Base-by-base conservation (phyloP, 2,888 invertebrate genomes). In the Phymatocera aterrima region DNA sequence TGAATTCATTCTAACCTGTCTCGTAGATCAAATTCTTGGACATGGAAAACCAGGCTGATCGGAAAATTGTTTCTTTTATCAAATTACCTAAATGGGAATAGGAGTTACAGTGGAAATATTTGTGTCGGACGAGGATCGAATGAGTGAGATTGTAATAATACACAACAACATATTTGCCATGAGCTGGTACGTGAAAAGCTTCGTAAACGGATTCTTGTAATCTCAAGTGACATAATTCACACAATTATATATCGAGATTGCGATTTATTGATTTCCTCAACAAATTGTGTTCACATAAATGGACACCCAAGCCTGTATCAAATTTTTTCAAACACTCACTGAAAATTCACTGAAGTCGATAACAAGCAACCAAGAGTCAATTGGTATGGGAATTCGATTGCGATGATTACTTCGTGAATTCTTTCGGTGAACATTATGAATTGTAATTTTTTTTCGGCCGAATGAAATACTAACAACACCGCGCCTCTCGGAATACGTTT, bases 141-240 rank as follows among this genome's bases (percentile, higher is more conserved):
- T 21, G n/a, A 43, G 43, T 10, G 8, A 10, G 43, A 6, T 10
- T 43, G 43, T n/a, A 43, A 12, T 12, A 43, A 43, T 12, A 18
- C 18, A n/a, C n/a, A n/a, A 51, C 5, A n/a, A n/a, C n/a, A n/a
- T n/a, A n/a, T n/a, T n/a, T n/a, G n/a, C n/a, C n/a, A n/a, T n/a
- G n/a, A n/a, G n/a, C n/a, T n/a, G 24, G 8, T 43, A 72, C 40
- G 70, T 72, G 48, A 72, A 72, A 72, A 51, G 70, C 51, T 70
- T 18, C 48, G 28, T 51, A 51, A 72, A 48, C 8, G 31, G n/a
- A 51, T 18, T 10, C 48, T 15, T n/a, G 15, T 18, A 31, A 6
- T 6, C n/a, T 72, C 51, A 48, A n/a, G 34, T 72, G 70, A 51
- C 51, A 72, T 51, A 51, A 72, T 72, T 72, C 70, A 34, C 70